Conservation (phyloP, 2,797 vertebrate species). For the Poeciliopsis infans region DNA sequence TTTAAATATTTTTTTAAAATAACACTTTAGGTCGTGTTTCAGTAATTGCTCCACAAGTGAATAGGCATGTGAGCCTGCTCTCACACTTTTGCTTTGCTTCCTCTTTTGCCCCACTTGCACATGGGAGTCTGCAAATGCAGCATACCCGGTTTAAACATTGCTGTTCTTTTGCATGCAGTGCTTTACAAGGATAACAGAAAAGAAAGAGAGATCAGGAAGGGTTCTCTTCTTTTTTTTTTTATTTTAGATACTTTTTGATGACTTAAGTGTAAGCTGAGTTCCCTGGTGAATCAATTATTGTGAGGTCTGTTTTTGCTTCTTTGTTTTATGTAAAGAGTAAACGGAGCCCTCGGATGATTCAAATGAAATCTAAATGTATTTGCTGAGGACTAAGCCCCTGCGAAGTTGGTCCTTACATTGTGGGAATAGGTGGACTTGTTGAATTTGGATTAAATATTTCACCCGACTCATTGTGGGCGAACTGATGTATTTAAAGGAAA, state of each 20-base stretch:
- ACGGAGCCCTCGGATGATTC: constrained; percentile 39
- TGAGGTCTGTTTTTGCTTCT: constrained; percentile 59
- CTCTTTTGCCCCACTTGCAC: constrained; percentile 57
- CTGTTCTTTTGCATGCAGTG: constrained; percentile 16
- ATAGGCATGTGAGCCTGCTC: constrained; percentile 57
- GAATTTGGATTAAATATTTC: constrained; percentile 44
- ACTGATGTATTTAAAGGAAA: constrained; percentile 40
- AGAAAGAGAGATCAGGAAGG: not conserved
- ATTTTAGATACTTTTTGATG: constrained; percentile 19
- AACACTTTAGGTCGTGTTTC: constrained; percentile 33
- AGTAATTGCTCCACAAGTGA: constrained; percentile 48
- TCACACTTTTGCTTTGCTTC: constrained; percentile 60
- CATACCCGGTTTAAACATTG: constrained; percentile 24
- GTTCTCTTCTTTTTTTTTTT: not conserved
- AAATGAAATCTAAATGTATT: constrained; percentile 35
- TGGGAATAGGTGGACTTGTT: constrained; percentile 16
- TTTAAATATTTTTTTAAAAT: not conserved
- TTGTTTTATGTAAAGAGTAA: constrained; percentile 35
- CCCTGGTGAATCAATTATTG: constrained; percentile 48
- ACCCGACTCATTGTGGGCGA: constrained; percentile 26
- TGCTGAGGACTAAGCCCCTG: constrained; percentile 10
- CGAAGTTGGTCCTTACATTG: constrained; percentile 15
- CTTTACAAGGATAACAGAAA: constrained; percentile 11
- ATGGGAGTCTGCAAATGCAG: constrained; percentile 27
- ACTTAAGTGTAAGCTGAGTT: constrained; percentile 51